A percentile compares a stretch with the other conserved stretches of the same genome.
Evolutionary conservation across 2,797 vertebrate genomes (phyloP).

Genomic region (Scyliorhinus canicula): DNA sequence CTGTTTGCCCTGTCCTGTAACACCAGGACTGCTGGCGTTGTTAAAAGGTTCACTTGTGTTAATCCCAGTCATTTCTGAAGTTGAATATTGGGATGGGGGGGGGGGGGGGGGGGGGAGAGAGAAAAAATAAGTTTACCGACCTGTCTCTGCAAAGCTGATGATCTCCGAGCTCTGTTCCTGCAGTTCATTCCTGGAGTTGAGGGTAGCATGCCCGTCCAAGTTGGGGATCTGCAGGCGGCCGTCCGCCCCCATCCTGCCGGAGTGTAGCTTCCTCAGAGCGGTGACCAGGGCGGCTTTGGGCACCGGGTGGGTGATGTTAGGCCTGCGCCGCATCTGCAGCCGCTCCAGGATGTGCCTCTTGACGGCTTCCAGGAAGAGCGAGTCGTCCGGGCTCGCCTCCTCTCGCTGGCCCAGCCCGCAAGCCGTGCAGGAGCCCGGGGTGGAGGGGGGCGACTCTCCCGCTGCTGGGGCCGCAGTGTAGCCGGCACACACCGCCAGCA

Average conservation of each 20-base stretch:
- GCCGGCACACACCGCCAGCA: conserved; percentile 55
- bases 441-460: conserved; percentile 53
- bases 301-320: conserved; percentile 94
- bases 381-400: conserved; percentile 70
- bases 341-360: conserved; percentile 90
- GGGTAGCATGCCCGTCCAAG: conserved; percentile 82
- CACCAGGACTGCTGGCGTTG: too few relatives aligned
- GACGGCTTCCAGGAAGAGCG: conserved; percentile 88
- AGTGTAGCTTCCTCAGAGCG: conserved; percentile 89
- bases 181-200: conserved; percentile 61
- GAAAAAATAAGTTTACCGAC: conserved; percentile 57
- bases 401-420: conserved; percentile 78
- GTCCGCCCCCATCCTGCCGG: conserved; percentile 86
- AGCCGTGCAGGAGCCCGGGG: conserved; percentile 77
- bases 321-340: conserved; percentile 85
- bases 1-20: too few relatives aligned
- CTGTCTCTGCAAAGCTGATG: conserved; percentile 96
- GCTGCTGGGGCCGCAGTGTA: conserved; percentile 59
- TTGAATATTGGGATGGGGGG: background rate
- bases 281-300: conserved; percentile 93
- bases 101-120: too few relatives aligned
- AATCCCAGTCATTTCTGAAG: background rate
- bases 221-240: conserved; percentile 89
- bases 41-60: background rate
- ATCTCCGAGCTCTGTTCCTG: conserved; percentile 88